These are phyloP conservation scores for Nasonia giraulti DNA, from an alignment of 1,140 invertebrate genomes.

Conservation along the genomic window DNA sequence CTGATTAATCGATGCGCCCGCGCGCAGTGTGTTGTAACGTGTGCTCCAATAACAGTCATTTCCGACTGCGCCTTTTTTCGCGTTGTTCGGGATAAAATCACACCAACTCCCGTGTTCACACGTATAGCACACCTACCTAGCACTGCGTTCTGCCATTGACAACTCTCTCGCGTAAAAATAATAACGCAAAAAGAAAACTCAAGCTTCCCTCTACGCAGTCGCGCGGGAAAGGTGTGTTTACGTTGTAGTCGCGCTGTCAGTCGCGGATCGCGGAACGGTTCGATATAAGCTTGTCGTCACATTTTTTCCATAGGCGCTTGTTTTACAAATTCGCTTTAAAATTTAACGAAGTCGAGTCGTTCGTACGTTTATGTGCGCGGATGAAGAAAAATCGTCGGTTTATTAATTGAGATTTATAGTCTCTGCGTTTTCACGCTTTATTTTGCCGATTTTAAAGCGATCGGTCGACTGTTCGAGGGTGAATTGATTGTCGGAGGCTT, in stretches of 20 bases:
- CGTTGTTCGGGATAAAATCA: no score
- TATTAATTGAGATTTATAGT: background rate
- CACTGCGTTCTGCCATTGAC: no score
- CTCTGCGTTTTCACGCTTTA: background rate
- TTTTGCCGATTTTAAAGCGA: no score
- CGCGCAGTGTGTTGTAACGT: background rate
- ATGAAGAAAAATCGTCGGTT: background rate
- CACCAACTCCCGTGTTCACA: no score
- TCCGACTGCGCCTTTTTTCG: no score
- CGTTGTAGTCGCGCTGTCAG: constrained; percentile 1
- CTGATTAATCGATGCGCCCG: background rate
- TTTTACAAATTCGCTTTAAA: constrained; percentile 32
- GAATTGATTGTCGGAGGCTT: background rate
- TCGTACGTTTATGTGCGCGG: background rate
- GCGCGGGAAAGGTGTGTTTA: background rate
- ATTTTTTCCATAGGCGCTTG: constrained; percentile 24
- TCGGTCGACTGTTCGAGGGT: background rate
- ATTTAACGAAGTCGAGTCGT: background rate
- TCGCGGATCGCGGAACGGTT: constrained; percentile 32
- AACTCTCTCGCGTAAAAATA: no score
- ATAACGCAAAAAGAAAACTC: no score
- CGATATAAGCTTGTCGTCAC: constrained; percentile 26
- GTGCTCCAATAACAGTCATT: no score
- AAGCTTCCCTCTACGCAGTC: no score
- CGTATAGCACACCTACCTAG: no score